A percentile compares a stretch with the other conserved stretches of the same genome.
Evolutionary conservation across 2,888 invertebrate genomes (phyloP).

Genomic region (Halictus quadricinctus): DNA sequence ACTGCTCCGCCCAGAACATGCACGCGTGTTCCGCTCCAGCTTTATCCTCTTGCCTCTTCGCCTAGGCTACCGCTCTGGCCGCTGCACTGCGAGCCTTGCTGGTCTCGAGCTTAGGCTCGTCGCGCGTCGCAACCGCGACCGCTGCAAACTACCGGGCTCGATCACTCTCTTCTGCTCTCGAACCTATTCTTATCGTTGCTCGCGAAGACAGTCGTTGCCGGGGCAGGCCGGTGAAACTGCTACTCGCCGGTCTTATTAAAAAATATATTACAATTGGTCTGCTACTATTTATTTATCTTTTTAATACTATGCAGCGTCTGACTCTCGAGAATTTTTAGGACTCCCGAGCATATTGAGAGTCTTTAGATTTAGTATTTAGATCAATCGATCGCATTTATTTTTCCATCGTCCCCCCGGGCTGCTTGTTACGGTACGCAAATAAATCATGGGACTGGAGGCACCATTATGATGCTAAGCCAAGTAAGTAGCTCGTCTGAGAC

Average conservation of each 20-base stretch:
- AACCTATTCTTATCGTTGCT: slow-evolving; percentile 32
- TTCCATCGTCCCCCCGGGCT: slow-evolving; percentile 1
- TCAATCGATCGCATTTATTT: slow-evolving; percentile 31
- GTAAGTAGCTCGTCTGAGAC: slow-evolving; percentile 27
- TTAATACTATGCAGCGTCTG: no score
- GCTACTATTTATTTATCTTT: no score
- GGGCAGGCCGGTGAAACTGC: slow-evolving; percentile 51
- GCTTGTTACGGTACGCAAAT: slow-evolving; percentile 23
- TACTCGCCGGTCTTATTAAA: background rate
- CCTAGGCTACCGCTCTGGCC: background rate
- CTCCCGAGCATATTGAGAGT: no score
- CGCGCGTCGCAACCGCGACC: slow-evolving; percentile 45
- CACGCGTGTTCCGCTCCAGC: slow-evolving; percentile 74
- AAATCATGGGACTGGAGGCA: slow-evolving; percentile 1
- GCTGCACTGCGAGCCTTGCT: slow-evolving; percentile 27
- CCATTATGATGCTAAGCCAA: slow-evolving; percentile 36
- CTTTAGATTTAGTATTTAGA: background rate
- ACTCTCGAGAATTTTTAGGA: no score
- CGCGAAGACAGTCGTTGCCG: slow-evolving; percentile 15
- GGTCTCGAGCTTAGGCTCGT: slow-evolving; percentile 44
- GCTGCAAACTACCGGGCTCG: slow-evolving; percentile 41
- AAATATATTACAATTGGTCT: no score
- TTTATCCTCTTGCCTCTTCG: slow-evolving; percentile 20
- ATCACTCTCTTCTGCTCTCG: background rate
- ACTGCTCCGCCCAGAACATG: slow-evolving; percentile 80